Base-by-base conservation (phyloP, 2,797 vertebrate species). In the Chromis chromis region DNA sequence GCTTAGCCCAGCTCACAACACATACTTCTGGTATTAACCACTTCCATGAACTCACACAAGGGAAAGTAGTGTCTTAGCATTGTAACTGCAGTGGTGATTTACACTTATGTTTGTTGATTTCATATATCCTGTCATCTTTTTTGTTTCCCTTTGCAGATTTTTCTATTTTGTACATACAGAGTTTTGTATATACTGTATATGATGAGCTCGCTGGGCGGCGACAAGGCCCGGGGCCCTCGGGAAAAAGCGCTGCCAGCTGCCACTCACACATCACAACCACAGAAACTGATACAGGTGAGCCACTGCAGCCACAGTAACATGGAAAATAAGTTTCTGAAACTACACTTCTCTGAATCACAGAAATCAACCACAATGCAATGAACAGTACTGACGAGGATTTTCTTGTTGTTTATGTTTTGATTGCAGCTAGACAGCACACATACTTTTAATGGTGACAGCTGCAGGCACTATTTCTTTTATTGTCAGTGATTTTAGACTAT, bases 131-230 rank as follows among this genome's bases (percentile, higher is more conserved):
- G 72, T 36, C 7, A 1, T 64, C 10, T 76, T 56, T 53, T 39
- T 55, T 68, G 22, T 79, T 54, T 86, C 52, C 66, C 55, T 94
- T 94, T 93, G 57, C 95, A 99, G 97, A 96, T 97, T 99, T 94
- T 99, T 99, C 94, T 97, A 96, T 97, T 98, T 98, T 99, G 96
- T 98, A 98, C 96, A 97, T 97, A 97, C 96, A 79, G 94, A 97
- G 95, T 97, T 98, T 97, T 98, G 96, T 98, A 98, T 97, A 98
- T 98, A 97, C 96, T 97, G 96, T 97, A 96, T 96, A 98, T 97
- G 96, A 99, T 99, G 97, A 98, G 96, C 94, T 98, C 96, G 4
- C 94, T 98, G 95, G 96, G 95, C 95, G 87, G 92, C 93, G 97
- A 98, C 85, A 96, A 96, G 91, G 94, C 95, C 94, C 96, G 95